Conservation (phyloP, 2,888 invertebrate genomes). For the Ophion ventricosus region DNA sequence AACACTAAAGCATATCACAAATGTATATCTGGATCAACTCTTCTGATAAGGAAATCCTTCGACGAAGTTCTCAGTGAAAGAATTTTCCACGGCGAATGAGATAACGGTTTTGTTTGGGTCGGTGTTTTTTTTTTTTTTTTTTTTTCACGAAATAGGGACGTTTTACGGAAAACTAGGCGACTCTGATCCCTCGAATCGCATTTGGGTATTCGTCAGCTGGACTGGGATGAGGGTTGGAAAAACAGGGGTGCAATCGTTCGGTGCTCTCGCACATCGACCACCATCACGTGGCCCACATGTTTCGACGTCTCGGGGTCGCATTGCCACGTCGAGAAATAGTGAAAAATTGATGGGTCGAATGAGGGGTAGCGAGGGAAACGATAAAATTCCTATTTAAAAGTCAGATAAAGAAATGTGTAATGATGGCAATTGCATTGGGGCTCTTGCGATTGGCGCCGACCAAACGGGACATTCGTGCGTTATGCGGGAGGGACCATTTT, state of each 20-base stretch:
- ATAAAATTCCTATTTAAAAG: constrained; percentile 50
- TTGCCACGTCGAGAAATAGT: constrained; percentile 26
- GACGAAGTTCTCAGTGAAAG: neutral
- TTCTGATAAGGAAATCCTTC: neutral
- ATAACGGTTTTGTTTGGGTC: too few species aligned
- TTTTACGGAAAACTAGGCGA: constrained; percentile 20
- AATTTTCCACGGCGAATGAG: neutral
- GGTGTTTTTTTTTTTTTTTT: too few species aligned
- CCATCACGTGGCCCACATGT: constrained; percentile 52
- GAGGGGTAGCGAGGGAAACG: constrained; percentile 11
- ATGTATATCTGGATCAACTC: neutral
- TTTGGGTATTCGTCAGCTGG: constrained; percentile 34
- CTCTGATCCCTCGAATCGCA: constrained; percentile 6
- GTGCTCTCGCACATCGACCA: constrained; percentile 40
- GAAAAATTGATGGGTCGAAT: constrained; percentile 40
- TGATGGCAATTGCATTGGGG: constrained; percentile 29
- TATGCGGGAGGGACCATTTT: constrained; percentile 19
- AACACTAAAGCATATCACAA: neutral
- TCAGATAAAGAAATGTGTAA: constrained; percentile 36
- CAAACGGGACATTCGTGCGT: neutral
- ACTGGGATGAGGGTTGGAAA: constrained; percentile 56
- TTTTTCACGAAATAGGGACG: neutral
- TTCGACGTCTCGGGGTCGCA: constrained; percentile 14
- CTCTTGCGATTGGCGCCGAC: neutral
- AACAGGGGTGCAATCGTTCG: constrained; percentile 40